Base-by-base conservation (phyloP, 2,888 invertebrate species). In the Ichneumon xanthorius region DNA sequence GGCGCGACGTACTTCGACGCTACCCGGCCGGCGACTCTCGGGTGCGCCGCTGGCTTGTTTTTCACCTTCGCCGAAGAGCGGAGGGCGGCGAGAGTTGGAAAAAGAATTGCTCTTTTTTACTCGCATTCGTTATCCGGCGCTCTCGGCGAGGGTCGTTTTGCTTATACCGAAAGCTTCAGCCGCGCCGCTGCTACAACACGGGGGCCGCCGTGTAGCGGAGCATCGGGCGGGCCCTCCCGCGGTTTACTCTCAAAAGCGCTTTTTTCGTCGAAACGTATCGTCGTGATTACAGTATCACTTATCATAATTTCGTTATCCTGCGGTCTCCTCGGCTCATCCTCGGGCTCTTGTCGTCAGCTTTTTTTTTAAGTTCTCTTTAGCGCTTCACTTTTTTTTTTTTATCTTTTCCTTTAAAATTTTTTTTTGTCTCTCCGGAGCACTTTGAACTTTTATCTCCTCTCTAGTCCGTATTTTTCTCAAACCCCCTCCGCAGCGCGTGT, bases 201-300 rank as follows among this genome's bases (percentile, higher is more conserved):
- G 30, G 50, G 14, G 16, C 33, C 7, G 40, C 48, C 67, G 30
- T 50, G 53, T 65, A 30, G 58, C 70, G 58, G 58, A 45, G 58
- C 30, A 19, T 33, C 58, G 9, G 30, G 58, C 58, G 3, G 22
- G 19, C 33, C 50, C 16, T 40, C 65, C 16, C 61, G 19, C 58
- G 65, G 61, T 45, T 63, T 68, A 68, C 68, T 79, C 68, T 30
- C 67, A 53, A 72, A 55, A 81, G 58, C 37, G 48, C n/a, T 81
- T 84, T 80, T 65, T 81, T 71, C 48, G 50, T 50, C 72, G 68
- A 50, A 61, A 80, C 75, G 82, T 78, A 85, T 79, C 77, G 87
- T 68, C 79, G 86, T 87, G 86, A 88, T 88, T 86, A 87, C 87
- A 65, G 82, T 63, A 79, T 81, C 82, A 87, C 86, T 88, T 88